Evolutionary conservation across 2,888 invertebrate genomes (phyloP).

Genomic region (Leptopterna dolabrata): DNA sequence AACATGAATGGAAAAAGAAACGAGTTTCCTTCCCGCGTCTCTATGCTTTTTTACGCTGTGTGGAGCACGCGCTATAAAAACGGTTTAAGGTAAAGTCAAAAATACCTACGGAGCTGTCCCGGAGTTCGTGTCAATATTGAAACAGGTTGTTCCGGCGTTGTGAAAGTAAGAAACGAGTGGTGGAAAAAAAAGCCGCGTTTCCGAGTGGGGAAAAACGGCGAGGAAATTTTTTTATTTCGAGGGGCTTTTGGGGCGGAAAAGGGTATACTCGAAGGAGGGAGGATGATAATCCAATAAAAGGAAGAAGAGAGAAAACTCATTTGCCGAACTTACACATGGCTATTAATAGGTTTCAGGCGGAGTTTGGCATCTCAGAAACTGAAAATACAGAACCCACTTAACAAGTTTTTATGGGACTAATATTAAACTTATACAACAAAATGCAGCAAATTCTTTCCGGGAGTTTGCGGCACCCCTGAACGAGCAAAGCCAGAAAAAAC

Average conservation of each 20-base stretch:
- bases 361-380: too few species aligned
- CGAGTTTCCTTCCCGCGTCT: background rate
- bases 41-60: background rate
- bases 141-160: background rate
- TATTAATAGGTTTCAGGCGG: background rate
- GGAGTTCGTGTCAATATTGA: constrained; percentile 4
- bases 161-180: background rate
- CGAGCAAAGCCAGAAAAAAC: too few species aligned
- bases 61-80: background rate
- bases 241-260: background rate
- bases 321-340: background rate
- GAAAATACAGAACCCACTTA: too few species aligned
- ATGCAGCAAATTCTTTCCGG: too few species aligned
- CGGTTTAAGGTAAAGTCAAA: background rate
- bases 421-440: too few species aligned
- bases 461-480: too few species aligned
- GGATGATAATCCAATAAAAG: background rate
- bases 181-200: background rate
- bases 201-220: background rate
- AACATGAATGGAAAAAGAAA: background rate
- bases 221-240: background rate
- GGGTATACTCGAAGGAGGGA: background rate
- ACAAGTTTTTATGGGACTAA: too few species aligned
- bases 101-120: background rate
- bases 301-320: background rate